phyloP scores from a whole-genome alignment of 2,797 vertebrate genomes.

The Myripristis jacobus region DNA sequence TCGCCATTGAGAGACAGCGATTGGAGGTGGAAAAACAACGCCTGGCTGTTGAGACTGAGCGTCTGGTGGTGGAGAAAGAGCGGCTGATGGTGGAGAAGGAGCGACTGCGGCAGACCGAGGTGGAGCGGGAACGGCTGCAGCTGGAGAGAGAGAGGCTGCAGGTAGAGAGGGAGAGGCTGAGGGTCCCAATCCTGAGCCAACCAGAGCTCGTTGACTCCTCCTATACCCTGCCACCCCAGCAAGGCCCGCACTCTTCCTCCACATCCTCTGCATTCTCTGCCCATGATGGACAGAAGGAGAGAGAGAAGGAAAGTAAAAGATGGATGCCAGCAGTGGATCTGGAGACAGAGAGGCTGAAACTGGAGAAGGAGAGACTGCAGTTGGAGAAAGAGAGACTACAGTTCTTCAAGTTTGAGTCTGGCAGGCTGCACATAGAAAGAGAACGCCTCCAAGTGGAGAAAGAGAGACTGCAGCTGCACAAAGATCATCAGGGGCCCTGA shows the following conservation, averaged over 20 bases:
- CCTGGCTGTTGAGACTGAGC: slow-evolving; percentile 89
- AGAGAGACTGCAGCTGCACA: slow-evolving; percentile 85
- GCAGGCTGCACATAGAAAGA: slow-evolving; percentile 93
- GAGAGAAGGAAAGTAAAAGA: slow-evolving; percentile 80
- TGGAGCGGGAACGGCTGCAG: slow-evolving; percentile 88
- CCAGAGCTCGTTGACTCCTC: slow-evolving; percentile 64
- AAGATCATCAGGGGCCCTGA: slow-evolving; percentile 62
- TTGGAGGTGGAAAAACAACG: slow-evolving; percentile 92
- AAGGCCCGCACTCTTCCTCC: slow-evolving; percentile 68
- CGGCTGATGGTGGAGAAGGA: slow-evolving; percentile 91
- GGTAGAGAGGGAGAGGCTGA: slow-evolving; percentile 85
- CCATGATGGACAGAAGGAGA: slow-evolving; percentile 76
- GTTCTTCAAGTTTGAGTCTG: slow-evolving; percentile 92
- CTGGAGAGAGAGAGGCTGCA: slow-evolving; percentile 87
- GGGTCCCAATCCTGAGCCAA: slow-evolving; percentile 68
- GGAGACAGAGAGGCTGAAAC: slow-evolving; percentile 90
- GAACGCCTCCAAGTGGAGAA: slow-evolving; percentile 94
- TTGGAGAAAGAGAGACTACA: slow-evolving; percentile 93
- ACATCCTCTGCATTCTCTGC: slow-evolving; percentile 58
- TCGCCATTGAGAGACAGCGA: slow-evolving; percentile 91
- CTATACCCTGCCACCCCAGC: slow-evolving; percentile 58
- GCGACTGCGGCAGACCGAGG: slow-evolving; percentile 87
- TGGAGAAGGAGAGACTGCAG: slow-evolving; percentile 92
- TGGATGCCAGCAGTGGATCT: slow-evolving; percentile 85
- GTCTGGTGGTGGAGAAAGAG: slow-evolving; percentile 91